Conservation (phyloP, 1,140 invertebrate genomes). For the Tribolium castaneum region DNA sequence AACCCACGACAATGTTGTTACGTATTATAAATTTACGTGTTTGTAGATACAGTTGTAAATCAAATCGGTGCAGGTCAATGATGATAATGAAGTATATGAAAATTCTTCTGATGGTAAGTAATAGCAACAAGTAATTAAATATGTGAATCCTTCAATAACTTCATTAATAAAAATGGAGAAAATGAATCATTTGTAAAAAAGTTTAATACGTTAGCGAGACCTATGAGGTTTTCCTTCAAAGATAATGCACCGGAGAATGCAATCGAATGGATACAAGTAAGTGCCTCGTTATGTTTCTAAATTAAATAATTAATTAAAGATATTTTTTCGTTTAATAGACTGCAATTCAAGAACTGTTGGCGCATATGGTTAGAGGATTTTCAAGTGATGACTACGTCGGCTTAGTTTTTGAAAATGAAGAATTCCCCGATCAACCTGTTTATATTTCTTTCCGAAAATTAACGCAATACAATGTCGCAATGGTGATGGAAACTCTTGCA, state of each 20-base stretch:
- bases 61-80: neutral
- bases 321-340: neutral
- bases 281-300: neutral
- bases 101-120: neutral
- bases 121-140: neutral
- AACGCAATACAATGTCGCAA: neutral
- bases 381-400: neutral
- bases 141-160: neutral
- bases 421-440: neutral
- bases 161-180: neutral
- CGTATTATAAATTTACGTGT: too few species aligned
- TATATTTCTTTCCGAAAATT: neutral
- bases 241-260: neutral
- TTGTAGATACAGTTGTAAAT: neutral
- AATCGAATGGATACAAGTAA: neutral
- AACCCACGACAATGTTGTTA: too few species aligned
- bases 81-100: neutral
- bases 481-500: neutral
- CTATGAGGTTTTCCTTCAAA: neutral
- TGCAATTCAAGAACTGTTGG: neutral
- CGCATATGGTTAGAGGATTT: neutral
- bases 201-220: neutral
- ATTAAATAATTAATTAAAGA: neutral
- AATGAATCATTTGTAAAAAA: neutral
- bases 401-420: neutral